These are phyloP conservation scores for Tineola bisselliella DNA, from an alignment of 2,888 invertebrate species.

Conservation along the genomic window DNA sequence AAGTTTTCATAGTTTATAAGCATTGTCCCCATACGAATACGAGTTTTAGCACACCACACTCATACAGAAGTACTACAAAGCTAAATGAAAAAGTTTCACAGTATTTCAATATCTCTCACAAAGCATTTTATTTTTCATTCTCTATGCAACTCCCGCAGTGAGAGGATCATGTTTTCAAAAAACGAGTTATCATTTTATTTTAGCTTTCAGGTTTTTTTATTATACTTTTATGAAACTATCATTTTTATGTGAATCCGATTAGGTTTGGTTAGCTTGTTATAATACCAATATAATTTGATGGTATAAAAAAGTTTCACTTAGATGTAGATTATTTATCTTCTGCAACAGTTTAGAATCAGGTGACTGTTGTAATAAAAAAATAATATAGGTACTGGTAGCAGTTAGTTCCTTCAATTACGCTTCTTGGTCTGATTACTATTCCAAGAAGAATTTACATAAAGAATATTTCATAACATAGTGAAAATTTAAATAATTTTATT, in stretches of 20 bases:
- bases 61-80: neutral
- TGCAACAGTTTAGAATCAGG: no score
- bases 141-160: neutral
- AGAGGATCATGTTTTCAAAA: slow-evolving; percentile 13
- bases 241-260: neutral
- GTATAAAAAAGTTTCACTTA: no score
- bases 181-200: slow-evolving; percentile 12
- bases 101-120: slow-evolving; percentile 12
- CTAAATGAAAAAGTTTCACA: slow-evolving; percentile 13
- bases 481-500: neutral
- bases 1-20: neutral
- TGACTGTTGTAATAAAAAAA: no score
- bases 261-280: neutral
- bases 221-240: neutral
- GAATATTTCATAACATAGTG: neutral
- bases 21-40: neutral
- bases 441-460: no score
- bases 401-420: no score
- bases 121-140: slow-evolving; percentile 5
- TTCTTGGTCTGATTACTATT: no score
- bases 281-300: neutral
- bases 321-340: no score
- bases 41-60: neutral
- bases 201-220: neutral
- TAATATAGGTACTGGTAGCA: no score